Evolutionary conservation across 2,888 invertebrate species (phyloP).

Genomic region (Beris morrisii): DNA sequence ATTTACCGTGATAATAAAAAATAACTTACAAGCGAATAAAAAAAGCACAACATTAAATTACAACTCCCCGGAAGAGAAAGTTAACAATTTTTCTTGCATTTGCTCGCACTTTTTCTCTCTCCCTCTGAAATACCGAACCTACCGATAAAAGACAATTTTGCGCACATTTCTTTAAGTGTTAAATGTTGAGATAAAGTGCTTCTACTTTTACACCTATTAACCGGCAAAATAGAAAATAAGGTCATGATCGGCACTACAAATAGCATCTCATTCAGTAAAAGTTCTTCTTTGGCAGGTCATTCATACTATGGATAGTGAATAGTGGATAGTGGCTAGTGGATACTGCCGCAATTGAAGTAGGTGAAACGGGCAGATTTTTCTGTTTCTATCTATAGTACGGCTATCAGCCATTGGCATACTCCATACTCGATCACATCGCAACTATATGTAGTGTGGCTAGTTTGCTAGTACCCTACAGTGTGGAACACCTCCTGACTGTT

Average conservation of each 20-base stretch:
- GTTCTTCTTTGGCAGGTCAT: slow-evolving; percentile 18
- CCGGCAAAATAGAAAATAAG: slow-evolving; percentile 25
- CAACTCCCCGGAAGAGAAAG: slow-evolving; percentile 16
- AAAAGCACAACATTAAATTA: background rate
- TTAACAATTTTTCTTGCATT: slow-evolving; percentile 10
- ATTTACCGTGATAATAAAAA: too few species aligned
- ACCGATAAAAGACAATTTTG: slow-evolving; percentile 13
- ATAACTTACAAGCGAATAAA: background rate
- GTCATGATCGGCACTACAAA: slow-evolving; percentile 16
- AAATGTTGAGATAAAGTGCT: slow-evolving; percentile 12
- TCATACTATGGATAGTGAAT: background rate
- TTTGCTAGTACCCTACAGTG: too few species aligned
- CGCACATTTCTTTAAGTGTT: slow-evolving; percentile 9
- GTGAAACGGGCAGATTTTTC: slow-evolving; percentile 4
- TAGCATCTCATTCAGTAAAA: slow-evolving; percentile 25
- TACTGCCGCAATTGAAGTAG: slow-evolving; percentile 12
- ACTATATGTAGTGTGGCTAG: too few species aligned
- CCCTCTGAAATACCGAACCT: background rate
- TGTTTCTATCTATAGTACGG: too few species aligned
- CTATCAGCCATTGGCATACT: too few species aligned
- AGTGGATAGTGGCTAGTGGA: too few species aligned
- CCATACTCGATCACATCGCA: too few species aligned
- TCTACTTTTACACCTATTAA: slow-evolving; percentile 23
- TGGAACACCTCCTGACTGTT: too few species aligned
- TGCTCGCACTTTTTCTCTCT: slow-evolving; percentile 5